phyloP scores from a whole-genome alignment of 2,113 vertebrate species.

The Casuarius casuarius region DNA sequence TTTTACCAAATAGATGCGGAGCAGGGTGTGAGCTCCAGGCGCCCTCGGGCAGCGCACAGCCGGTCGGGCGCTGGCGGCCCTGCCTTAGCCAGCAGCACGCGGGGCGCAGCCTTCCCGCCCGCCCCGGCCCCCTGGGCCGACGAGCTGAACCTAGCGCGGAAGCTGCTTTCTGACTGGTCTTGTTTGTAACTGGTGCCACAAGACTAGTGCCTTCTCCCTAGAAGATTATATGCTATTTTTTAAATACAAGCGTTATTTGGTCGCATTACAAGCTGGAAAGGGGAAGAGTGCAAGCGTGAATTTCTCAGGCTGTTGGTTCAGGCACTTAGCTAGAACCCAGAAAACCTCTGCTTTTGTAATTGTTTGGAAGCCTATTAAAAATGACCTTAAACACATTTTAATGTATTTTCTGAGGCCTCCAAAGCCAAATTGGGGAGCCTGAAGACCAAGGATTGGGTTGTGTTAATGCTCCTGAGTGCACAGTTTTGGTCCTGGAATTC shows the following conservation, averaged over 20 bases:
- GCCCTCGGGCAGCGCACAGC: too few relatives aligned
- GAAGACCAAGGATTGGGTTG: neutral
- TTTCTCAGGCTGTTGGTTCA: neutral
- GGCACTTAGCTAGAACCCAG: neutral
- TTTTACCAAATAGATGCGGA: neutral
- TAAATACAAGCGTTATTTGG: neutral
- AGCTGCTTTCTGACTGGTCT: neutral
- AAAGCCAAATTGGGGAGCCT: neutral
- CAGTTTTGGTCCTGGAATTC: neutral
- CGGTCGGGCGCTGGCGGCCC: too few relatives aligned
- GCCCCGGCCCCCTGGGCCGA: neutral
- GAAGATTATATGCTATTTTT: neutral
- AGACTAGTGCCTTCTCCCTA: neutral
- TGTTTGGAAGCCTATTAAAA: neutral
- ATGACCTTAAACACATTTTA: neutral
- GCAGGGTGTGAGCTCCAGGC: too few relatives aligned
- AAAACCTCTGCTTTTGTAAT: neutral
- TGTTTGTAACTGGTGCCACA: rapidly evolving
- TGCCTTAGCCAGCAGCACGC: neutral
- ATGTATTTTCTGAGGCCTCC: neutral
- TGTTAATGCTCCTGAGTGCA: neutral
- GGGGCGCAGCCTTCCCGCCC: neutral
- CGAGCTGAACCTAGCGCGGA: neutral
- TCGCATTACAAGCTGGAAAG: neutral
- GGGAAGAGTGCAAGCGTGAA: neutral